Percentiles rank a stretch among this genome's conserved stretches.
phyloP scores from a whole-genome alignment of 2,888 invertebrate genomes.

The Orthosia incerta region DNA sequence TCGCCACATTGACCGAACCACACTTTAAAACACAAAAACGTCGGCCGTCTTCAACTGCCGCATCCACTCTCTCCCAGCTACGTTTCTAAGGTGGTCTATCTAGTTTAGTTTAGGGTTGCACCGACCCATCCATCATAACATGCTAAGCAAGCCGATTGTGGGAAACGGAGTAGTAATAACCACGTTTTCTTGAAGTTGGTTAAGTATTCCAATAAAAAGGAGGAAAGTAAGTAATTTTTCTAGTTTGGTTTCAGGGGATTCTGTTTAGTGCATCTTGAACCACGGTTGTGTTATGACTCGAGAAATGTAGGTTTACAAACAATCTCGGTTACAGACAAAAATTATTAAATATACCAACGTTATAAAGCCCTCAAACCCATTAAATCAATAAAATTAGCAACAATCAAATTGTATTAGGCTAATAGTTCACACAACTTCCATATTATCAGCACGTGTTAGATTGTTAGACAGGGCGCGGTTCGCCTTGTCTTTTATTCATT shows the following conservation, averaged over 20 bases:
- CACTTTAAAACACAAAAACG: background rate
- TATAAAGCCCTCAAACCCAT: background rate
- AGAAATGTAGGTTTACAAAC: background rate
- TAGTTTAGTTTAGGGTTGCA: background rate
- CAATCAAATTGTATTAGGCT: slow-evolving; percentile 20
- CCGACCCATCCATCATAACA: background rate
- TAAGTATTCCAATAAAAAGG: no score
- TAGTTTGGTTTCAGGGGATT: background rate
- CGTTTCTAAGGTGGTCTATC: background rate
- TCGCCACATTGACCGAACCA: no score
- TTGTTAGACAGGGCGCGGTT: slow-evolving; percentile 75
- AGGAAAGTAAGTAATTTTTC: no score
- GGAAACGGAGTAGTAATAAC: background rate
- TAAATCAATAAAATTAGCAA: slow-evolving; percentile 24
- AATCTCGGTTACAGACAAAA: background rate
- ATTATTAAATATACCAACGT: background rate
- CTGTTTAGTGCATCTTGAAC: background rate
- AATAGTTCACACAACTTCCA: slow-evolving; percentile 51
- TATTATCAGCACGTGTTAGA: slow-evolving; percentile 71
- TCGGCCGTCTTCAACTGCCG: background rate
- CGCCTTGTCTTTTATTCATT: slow-evolving; percentile 68
- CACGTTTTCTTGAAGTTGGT: no score
- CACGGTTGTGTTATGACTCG: background rate
- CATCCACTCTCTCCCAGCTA: background rate
- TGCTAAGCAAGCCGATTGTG: background rate